A percentile compares a stretch with the other conserved stretches of the same genome.
These are phyloP conservation scores for Lithodes maja DNA, from an alignment of 2,888 invertebrate genomes.

Conservation along the genomic window DNA sequence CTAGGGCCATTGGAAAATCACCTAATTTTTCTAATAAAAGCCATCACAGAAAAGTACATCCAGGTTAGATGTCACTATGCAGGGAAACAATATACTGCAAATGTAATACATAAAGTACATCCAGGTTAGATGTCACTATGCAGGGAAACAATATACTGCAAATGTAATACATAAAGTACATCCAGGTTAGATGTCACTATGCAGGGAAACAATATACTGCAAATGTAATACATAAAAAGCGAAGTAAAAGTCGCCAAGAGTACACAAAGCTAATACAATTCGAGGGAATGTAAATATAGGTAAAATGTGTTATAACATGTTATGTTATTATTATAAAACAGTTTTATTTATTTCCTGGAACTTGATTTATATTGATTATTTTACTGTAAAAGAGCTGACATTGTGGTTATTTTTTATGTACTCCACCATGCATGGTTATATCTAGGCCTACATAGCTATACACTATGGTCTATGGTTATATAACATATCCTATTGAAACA, in stretches of 20 bases:
- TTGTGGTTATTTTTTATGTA: no score
- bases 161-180: slow-evolving; percentile 22
- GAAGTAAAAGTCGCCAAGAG: slow-evolving; percentile 11
- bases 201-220: slow-evolving; percentile 16
- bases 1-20: slow-evolving; percentile 13
- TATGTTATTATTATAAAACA: no score
- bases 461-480: no score
- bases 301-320: no score
- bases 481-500: no score
- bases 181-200: slow-evolving; percentile 16
- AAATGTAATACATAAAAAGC: slow-evolving; percentile 6
- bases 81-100: slow-evolving; percentile 15
- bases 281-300: not conserved
- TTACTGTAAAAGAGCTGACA: no score
- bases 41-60: slow-evolving; percentile 27
- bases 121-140: slow-evolving; percentile 20
- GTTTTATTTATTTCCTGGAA: no score
- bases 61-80: slow-evolving; percentile 13
- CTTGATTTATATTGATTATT: no score
- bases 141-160: slow-evolving; percentile 12
- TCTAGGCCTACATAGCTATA: no score
- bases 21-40: not conserved
- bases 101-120: slow-evolving; percentile 13
- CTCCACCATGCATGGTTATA: no score
- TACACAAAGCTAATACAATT: slow-evolving; percentile 4